phyloP scores from a whole-genome alignment of 2,113 vertebrate genomes.

The Camelus bactrianus region DNA sequence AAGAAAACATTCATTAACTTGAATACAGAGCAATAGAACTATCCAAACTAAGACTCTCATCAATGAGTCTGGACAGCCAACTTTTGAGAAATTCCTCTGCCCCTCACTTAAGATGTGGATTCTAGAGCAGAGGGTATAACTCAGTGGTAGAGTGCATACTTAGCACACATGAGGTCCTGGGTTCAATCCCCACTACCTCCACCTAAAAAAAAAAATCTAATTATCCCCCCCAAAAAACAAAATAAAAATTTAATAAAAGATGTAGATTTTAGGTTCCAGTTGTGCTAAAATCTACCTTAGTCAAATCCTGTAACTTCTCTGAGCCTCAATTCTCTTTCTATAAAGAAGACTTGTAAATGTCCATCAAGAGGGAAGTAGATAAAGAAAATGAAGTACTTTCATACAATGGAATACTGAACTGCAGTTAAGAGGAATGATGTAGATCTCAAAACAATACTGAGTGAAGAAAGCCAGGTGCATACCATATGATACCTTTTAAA shows the following conservation, averaged over 20 bases:
- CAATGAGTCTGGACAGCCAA: not conserved
- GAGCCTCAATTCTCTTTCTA: conserved; percentile 14
- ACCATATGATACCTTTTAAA: not conserved
- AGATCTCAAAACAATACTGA: conserved; percentile 21
- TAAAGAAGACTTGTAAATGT: conserved; percentile 1
- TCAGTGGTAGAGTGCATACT: no score
- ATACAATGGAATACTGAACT: not conserved
- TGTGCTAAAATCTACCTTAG: not conserved
- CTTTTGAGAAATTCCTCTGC: not conserved
- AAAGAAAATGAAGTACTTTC: conserved; percentile 30
- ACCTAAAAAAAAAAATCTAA: no score
- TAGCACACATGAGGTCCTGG: no score
- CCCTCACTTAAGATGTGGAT: not conserved
- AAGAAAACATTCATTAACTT: conserved; percentile 9
- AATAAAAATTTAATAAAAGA: no score
- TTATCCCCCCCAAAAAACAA: no score
- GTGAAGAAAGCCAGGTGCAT: conserved; percentile 11
- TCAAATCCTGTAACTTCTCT: not conserved
- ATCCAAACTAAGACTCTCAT: not conserved
- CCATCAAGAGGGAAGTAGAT: not conserved
- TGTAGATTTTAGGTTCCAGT: not conserved
- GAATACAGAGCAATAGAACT: not conserved
- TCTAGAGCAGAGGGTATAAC: not conserved
- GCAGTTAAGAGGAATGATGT: not conserved
- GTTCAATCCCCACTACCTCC: no score